A percentile compares a stretch with the other conserved stretches of the same genome.
Evolutionary conservation across 2,797 vertebrate genomes (phyloP).

Genomic region (Oceanodroma leucorhoa): DNA sequence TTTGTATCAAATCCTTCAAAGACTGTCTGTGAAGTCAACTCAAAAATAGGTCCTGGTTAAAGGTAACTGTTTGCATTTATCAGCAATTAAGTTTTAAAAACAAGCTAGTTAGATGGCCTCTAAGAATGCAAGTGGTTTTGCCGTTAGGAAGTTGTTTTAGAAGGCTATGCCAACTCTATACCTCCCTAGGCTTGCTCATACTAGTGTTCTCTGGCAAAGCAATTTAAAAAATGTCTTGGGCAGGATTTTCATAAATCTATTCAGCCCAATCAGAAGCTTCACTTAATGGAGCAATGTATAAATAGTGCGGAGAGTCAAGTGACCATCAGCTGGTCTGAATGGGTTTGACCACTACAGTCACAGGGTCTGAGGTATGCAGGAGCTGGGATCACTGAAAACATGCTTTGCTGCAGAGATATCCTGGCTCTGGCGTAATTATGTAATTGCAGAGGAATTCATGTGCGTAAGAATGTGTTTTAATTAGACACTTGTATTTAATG

Average conservation of each 20-base stretch:
- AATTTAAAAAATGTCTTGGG: constrained; percentile 62
- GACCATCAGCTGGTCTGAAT: constrained; percentile 87
- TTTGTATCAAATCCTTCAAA: background rate
- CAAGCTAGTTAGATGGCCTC: constrained; percentile 64
- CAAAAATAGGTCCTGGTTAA: constrained; percentile 45
- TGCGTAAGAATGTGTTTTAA: constrained; percentile 65
- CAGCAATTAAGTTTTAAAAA: constrained; percentile 41
- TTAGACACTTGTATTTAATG: constrained; percentile 69
- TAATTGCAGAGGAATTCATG: constrained; percentile 63
- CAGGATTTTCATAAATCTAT: constrained; percentile 65
- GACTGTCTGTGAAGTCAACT: background rate
- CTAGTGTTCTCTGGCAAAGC: constrained; percentile 71
- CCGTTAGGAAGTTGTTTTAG: constrained; percentile 71
- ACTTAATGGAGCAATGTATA: constrained; percentile 78
- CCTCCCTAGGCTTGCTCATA: constrained; percentile 73
- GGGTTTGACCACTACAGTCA: constrained; percentile 86
- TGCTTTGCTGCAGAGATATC: constrained; percentile 42
- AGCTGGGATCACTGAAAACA: constrained; percentile 65
- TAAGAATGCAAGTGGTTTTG: constrained; percentile 65
- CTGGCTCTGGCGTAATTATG: background rate
- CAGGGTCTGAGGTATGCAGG: constrained; percentile 86
- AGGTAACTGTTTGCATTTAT: constrained; percentile 48
- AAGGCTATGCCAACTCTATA: constrained; percentile 58
- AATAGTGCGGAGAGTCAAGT: constrained; percentile 88
- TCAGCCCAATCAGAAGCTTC: constrained; percentile 64